Base-by-base conservation (phyloP, 1,140 invertebrate species). In the Laupala kohalensis region DNA sequence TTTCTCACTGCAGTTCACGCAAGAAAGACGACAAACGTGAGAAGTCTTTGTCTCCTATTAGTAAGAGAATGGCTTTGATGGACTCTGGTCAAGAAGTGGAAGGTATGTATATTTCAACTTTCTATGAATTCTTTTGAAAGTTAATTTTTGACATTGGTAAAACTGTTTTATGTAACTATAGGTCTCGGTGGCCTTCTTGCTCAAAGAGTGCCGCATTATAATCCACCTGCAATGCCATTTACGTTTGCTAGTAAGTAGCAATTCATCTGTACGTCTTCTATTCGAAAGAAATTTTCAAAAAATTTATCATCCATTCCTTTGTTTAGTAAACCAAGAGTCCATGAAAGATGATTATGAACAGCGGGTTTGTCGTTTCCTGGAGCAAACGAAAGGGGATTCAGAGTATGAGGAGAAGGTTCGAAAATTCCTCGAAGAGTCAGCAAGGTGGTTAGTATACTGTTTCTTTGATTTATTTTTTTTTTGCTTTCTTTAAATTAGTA, bases 331-430 rank as follows among this genome's bases (percentile, higher is more conserved):
- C 37, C 24, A 53, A 69, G 37, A 53, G 9, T 53, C 37, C 4
- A 53, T 53, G 9, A 53, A 53, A 19, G 37, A 53, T 67, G 75
- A 74, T 73, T 91, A 91, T 75, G 90, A 91, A 74, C 77, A 84
- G 19, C 88, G 91, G 83, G 86, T 93, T 25, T 85, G 90, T 5
- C 87, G 88, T 71, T 92, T 92, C 78, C 78, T 92, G 62, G 88
- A 90, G 75, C 88, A 90, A 79, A 90, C 89, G 1, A 90, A 90
- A 80, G 89, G 90, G 75, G 91, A 93, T 77, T 90, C 90, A 0
- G 91, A 92, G 79, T 93, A 92, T 76, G 90, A 92, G 78, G 87
- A 89, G 67, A 92, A 92, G 79, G 84, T 94, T 37, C 84, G 90
- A 3, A 92, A 91, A 77, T 91, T 93, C 77, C 81, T 94, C 64